Base-by-base conservation (phyloP, 2,888 invertebrate species). In the Trimorus sp. region DNA sequence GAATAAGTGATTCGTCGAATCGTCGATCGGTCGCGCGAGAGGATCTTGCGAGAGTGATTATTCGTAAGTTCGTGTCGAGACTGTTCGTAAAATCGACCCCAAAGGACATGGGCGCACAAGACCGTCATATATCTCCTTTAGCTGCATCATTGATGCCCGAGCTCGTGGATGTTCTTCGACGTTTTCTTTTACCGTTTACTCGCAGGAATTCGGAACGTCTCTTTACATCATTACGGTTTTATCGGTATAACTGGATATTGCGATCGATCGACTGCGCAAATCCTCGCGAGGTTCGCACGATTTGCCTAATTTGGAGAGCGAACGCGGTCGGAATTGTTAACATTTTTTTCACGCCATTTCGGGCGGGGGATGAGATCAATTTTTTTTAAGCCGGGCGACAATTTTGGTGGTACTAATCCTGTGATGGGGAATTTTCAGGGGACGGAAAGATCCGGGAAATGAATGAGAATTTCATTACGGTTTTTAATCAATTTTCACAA, bases 41-140 rank as follows among this genome's bases (percentile, higher is more conserved):
- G 65, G 78, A 80, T 80, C 79, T 71, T 81, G 82, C 79, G 80
- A 89, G 89, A 90, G 91, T 90, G 91, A 91, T 91, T 91, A 91
- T 91, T 90, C 89, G 89, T 86, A 85, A 78, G 86, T 84, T 86
- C 86, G 84, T 85, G 87, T 87, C 85, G 86, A 86, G 87, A 85
- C 87, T 86, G 85, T 88, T 87, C 85, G 84, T 85, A 87, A 88
- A 90, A 91, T 91, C 88, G 91, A 90, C 86, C 91, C 91, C 89
- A 84, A 83, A 89, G 90, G 90, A 90, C 84, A 74, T 68, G 73
- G 75, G 68, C 76, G 79, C 84, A 76, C 71, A 81, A 70, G 75
- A 68, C 80, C 85, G 79, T 83, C 87, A 85, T 90, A 89, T 89
- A 89, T 91, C 88, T 89, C 86, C 83, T 87, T 87, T 84, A 85